Evolutionary conservation across 2,113 vertebrate genomes (phyloP).

Genomic region (Cebidichthys violaceus): DNA sequence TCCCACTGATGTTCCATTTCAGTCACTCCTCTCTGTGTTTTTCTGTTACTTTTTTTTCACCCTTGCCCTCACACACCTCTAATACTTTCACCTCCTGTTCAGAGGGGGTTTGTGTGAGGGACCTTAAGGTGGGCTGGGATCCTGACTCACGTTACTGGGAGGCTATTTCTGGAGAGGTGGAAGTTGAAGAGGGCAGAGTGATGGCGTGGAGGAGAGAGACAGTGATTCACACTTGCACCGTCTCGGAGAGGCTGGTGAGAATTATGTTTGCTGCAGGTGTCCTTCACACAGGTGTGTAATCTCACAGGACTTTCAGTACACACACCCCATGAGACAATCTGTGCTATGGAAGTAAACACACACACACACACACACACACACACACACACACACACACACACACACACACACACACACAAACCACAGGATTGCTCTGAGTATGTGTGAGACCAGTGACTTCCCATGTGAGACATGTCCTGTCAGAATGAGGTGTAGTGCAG

Average conservation of each 20-base stretch:
- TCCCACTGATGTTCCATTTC: conserved; percentile 9
- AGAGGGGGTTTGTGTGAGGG: conserved; percentile 10
- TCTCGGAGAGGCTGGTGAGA: conserved; percentile 69
- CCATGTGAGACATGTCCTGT: conserved; percentile 60
- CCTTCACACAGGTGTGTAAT: conserved; percentile 74
- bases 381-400: conserved; percentile 12
- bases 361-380: conserved; percentile 19
- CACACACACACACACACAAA: conserved; percentile 22
- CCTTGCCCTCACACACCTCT: conserved; percentile 13
- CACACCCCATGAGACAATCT: conserved; percentile 46
- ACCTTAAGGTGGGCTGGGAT: conserved; percentile 23
- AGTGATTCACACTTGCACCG: conserved; percentile 75
- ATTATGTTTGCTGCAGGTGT: conserved; percentile 73
- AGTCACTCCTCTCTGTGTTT: conserved; percentile 14
- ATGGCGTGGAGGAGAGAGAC: conserved; percentile 57
- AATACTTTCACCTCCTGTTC: conserved; percentile 12
- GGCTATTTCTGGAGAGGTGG: conserved; percentile 65
- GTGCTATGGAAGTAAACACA: conserved; percentile 44
- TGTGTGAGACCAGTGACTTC: conserved; percentile 58
- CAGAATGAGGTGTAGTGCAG: conserved; percentile 49
- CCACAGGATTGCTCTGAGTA: conserved; percentile 46
- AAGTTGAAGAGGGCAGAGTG: neutral
- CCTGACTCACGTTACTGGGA: conserved; percentile 40
- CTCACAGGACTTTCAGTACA: conserved; percentile 56
- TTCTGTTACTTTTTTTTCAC: conserved; percentile 8